Base-by-base conservation (phyloP, 2,113 vertebrate species). In the Dicrurus megarhynchus region DNA sequence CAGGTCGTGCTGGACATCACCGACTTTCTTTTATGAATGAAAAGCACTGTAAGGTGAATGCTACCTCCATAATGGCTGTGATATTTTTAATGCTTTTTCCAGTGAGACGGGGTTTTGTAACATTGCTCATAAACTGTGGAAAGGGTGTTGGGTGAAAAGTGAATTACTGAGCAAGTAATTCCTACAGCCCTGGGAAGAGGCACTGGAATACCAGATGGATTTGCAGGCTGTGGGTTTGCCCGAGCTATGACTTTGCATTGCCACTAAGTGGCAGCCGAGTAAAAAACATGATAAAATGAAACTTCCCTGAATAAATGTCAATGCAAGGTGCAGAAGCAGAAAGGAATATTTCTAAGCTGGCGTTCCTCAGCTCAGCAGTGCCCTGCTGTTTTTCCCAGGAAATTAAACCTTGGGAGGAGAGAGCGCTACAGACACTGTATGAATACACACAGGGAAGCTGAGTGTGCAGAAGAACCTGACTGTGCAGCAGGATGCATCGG, bases 241-340 rank as follows among this genome's bases (percentile, higher is more conserved):
- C 20, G 15, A 85, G 92, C 88, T 95, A 87, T 96, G 97, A 41
- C 94, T 87, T 57, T 9, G 46, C 75, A 18, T 74, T 84, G 92
- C 98, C 98, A 96, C 98, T 97, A 96, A 96, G 98, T 96, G 98
- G 98, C 98, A 98, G 97, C 96, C 97, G 63, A 97, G 97, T 97
- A 97, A 98, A 98, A 97, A 97, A 80, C 94, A 98, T 98, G 65
- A 67, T 41, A 13, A 94, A 93, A 32, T 4, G 56, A 57, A 95
- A 81, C 56, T 46, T 90, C 3, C 24, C 68, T 6, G 55, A 35
- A 23, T 42, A 77, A 90, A n/a, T 79, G 69, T 11, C 53, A 47
- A 1, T 5, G 37, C 78, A 23, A 84, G 68, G 65, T 10, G 9
- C 65, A 53, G 55, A 32, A 61, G 50, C 26, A 26, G 69, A 49